Evolutionary conservation across 2,797 vertebrate genomes (phyloP), one percentile per base, ranked within the genome.

Genomic region (Acestrorhynchus altus): DNA sequence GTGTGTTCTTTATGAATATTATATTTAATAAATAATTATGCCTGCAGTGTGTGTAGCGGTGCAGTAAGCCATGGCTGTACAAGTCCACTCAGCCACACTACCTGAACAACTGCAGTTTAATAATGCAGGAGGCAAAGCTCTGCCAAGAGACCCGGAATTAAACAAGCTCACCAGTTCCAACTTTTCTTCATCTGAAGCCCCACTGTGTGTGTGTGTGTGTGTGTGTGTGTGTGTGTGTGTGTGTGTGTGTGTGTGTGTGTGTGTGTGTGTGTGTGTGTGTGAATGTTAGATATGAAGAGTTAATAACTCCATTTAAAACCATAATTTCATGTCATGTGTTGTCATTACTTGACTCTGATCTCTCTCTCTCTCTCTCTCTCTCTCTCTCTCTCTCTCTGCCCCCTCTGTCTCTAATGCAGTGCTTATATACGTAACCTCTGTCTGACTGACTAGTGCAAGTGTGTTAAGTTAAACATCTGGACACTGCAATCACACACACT

Each of bases 151-250:
- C 47, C 40, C 13, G 9, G 54, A 61, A 74, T 73, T 68, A 61
- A 22, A 52, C n/a, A 42, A 28, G 26, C 59, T 7, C 46, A 61
- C 65, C 24, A 46, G 16, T 20, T 49, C n/a, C 8, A 44, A 59
- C 51, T 65, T 46, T 28, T 57, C 28, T 35, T 59, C 12, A 59
- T 28, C 18, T 35, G 8, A 28, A 10, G 2, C 44, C 51, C 20
- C 10, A 24, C 42, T 59, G 4, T 31, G 42, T 40, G 63, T 65
- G 59, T 64, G 57, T 64, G 72, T 65, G 44, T 74, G 61, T 42
- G 61, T 65, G 61, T 42, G 71, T 73, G 42, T 79, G n/a, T 74
- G 46, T 70, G 47, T 71, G 57, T 57, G 57, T 68, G 35, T 54
- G 9, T 70, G 74, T 49, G 20, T 5, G 7, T 42, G 16, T 77